Percentiles rank a stretch among this genome's conserved stretches.
Evolutionary conservation across 2,888 invertebrate genomes (phyloP).

Genomic region (Amblyjoppa proteus): DNA sequence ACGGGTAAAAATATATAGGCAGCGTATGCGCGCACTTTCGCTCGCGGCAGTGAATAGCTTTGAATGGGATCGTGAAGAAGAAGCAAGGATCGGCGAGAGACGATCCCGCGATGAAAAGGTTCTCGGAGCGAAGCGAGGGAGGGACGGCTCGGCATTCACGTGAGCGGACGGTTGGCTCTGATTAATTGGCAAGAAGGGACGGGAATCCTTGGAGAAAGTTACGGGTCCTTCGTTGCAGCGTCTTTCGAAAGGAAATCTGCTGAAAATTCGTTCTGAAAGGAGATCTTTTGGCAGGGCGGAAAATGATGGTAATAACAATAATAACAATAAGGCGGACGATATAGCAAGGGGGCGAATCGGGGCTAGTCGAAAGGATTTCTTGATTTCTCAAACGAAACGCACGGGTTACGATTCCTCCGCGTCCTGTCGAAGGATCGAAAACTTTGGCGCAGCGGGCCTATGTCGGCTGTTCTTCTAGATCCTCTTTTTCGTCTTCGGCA

Average conservation of each 20-base stretch:
- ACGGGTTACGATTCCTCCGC: constrained; percentile 35
- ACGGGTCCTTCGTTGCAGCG: constrained; percentile 34
- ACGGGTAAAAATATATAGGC: not conserved
- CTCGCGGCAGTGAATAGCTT: constrained; percentile 23
- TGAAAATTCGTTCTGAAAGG: constrained; percentile 63
- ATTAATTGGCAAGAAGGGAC: constrained; percentile 69
- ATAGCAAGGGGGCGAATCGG: constrained; percentile 4
- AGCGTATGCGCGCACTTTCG: not conserved
- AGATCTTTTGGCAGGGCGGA: constrained; percentile 33
- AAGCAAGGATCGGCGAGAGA: constrained; percentile 51
- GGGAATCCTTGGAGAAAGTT: constrained; percentile 55
- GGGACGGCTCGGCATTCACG: constrained; percentile 51
- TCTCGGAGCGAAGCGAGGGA: constrained; percentile 31
- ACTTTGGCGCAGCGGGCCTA: constrained; percentile 16
- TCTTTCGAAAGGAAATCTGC: constrained; percentile 58
- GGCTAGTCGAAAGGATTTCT: constrained; percentile 28
- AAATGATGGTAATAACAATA: constrained; percentile 46
- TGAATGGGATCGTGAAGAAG: constrained; percentile 45
- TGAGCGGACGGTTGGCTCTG: constrained; percentile 66
- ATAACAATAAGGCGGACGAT: constrained; percentile 52
- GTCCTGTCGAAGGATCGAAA: constrained; percentile 35
- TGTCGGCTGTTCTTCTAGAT: constrained; percentile 18
- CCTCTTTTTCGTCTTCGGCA: constrained; percentile 41
- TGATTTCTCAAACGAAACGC: constrained; percentile 66
- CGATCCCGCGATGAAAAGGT: constrained; percentile 58